A percentile compares a stretch with the other conserved stretches of the same genome.
These are phyloP conservation scores for Pachyrhynchus sulphureomaculatus DNA, from an alignment of 1,140 invertebrate genomes.

Conservation along the genomic window DNA sequence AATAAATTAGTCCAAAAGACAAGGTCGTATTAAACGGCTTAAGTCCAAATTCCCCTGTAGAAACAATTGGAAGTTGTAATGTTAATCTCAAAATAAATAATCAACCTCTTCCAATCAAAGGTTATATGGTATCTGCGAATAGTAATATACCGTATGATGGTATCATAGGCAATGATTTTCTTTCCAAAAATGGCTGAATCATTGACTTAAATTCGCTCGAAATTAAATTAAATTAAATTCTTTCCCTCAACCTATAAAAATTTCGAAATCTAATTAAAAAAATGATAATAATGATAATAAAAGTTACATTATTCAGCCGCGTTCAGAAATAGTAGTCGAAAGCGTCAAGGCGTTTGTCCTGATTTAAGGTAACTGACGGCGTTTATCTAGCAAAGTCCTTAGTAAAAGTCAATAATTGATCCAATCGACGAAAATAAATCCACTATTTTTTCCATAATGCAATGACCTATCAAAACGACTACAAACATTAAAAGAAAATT, in stretches of 20 bases:
- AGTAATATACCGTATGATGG: no score
- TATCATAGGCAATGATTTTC: no score
- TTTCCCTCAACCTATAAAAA: not conserved
- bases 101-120: not conserved
- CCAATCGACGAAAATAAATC: slow-evolving; percentile 20
- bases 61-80: no score
- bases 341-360: slow-evolving; percentile 10
- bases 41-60: no score
- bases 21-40: not conserved
- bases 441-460: not conserved
- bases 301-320: no score
- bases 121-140: no score
- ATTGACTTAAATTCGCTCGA: not conserved
- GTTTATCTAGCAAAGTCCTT: no score
- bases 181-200: no score
- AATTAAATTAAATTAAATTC: not conserved
- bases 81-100: not conserved
- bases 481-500: no score
- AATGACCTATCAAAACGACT: not conserved
- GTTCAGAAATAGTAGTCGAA: slow-evolving; percentile 4
- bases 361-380: no score
- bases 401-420: slow-evolving; percentile 12
- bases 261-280: no score
- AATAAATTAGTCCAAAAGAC: not conserved
- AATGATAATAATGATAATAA: slow-evolving; percentile 7